Evolutionary conservation across 2,888 invertebrate genomes (phyloP).

Genomic region (Ichneumoninae sp.): DNA sequence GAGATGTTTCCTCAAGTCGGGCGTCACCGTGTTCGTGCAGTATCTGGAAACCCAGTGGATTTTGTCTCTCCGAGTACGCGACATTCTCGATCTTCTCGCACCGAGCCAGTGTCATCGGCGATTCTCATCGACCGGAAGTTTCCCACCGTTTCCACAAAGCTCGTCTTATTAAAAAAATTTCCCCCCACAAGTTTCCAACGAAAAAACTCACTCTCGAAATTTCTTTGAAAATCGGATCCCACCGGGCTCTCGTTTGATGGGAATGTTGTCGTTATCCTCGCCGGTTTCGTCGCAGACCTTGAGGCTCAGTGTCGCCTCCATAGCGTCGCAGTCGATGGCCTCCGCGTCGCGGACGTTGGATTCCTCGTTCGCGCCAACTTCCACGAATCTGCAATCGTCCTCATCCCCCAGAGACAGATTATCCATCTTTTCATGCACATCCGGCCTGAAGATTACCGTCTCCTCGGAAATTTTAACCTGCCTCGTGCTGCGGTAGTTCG

Average conservation of each 20-base stretch:
- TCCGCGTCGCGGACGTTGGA: conserved; percentile 3
- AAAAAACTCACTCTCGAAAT: conserved; percentile 78
- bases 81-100: background rate
- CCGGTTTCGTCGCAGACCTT: conserved; percentile 64
- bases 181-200: conserved; percentile 22
- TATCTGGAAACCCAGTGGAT: conserved; percentile 72
- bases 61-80: background rate
- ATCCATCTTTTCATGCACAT: conserved; percentile 70
- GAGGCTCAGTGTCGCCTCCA: conserved; percentile 64
- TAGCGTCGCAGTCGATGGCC: conserved; percentile 59
- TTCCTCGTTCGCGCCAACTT: background rate
- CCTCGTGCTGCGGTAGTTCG: conserved; percentile 64
- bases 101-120: background rate
- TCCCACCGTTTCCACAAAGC: background rate
- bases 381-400: background rate
- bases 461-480: conserved; percentile 65
- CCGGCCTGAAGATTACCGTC: conserved; percentile 64
- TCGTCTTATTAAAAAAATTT: background rate
- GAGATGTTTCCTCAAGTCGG: conserved; percentile 68
- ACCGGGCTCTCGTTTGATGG: conserved; percentile 40
- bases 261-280: conserved; percentile 29
- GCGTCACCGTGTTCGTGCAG: conserved; percentile 76
- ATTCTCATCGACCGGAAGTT: background rate
- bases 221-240: conserved; percentile 70
- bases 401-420: conserved; percentile 41